Percentiles rank a stretch among this genome's conserved stretches.
phyloP scores from a whole-genome alignment of 2,113 vertebrate genomes.

The human (Homo sapiens) region GRCh38 chr21:18909001-18909500 shows the following conservation, averaged over 20 bases:
- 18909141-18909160: background rate
- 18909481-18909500: conserved; percentile 3
- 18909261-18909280: background rate
- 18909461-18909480: background rate
- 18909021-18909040: background rate
- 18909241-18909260: background rate
- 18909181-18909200: background rate
- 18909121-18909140: background rate
- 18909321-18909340: background rate
- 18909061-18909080: background rate
- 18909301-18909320: background rate
- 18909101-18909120: background rate
- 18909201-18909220: background rate
- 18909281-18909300: background rate
- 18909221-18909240: background rate
- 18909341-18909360: background rate
- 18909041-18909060: background rate
- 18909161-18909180: background rate
- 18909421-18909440: background rate
- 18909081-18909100: background rate
- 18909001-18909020: background rate
- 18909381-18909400: background rate
- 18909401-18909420: background rate
- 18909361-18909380: background rate
- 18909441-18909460: background rate